Evolutionary conservation across 2,113 vertebrate genomes (phyloP), one percentile per base, ranked within the genome.

Genomic region (Nymphicus hollandicus): DNA sequence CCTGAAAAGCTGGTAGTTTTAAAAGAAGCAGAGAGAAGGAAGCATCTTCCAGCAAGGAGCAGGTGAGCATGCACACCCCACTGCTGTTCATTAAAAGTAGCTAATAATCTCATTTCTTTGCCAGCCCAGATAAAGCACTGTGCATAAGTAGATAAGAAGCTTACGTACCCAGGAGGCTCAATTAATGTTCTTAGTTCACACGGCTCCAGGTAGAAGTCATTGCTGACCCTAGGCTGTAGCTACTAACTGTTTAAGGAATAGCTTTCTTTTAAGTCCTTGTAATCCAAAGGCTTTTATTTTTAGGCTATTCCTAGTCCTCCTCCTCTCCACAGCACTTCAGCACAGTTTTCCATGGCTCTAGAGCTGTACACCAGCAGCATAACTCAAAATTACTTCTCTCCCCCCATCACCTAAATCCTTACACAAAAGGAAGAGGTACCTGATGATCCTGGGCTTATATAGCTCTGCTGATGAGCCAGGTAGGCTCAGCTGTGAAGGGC

Each of bases 131-230:
- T 76, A 90, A 90, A 94, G 91, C 33, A 4, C 92, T 81, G 61
- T 86, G 70, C 88, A 18, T 92, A 85, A 96, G 96, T 68, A 95
- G 95, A 96, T 97, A 96, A 97, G 96, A 96, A 37, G 94, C 93
- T 96, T 96, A 96, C 73, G 63, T 86, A 87, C 95, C 92, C 93
- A 89, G 95, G 95, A 95, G 96, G 88, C 77, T 94, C 96, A 96
- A 96, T 97, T 96, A 97, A 96, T 2, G 81, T 92, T 89, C 86
- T 95, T 85, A 92, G 84, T 82, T 92, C 86, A 66, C 81, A 82
- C 1, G 0, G 91, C 88, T 86, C 69, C 73, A 94, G 92, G 96
- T 91, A 86, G 66, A 88, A 93, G 65, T 58, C 70, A 31, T 14
- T 80, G 63, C 95, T 89, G 91, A 95, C 95, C 92, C 78, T 52